These are phyloP conservation scores for Ellobius talpinus DNA, from an alignment of 2,113 vertebrate species.

Conservation along the genomic window DNA sequence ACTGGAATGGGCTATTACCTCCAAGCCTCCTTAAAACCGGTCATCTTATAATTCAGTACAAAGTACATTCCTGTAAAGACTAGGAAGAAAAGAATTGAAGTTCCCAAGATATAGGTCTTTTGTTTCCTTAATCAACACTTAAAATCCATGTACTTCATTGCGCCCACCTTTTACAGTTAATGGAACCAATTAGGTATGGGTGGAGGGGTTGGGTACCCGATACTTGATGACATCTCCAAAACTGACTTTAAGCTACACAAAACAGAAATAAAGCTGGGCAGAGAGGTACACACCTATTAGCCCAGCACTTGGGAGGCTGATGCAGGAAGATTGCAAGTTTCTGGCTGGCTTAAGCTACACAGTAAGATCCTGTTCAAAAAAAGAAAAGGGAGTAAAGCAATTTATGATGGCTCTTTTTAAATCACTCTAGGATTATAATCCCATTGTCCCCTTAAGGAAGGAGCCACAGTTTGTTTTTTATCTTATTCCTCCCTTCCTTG, in stretches of 20 bases:
- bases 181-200: neutral
- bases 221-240: slow-evolving; percentile 8
- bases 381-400: neutral
- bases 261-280: neutral
- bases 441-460: neutral
- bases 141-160: neutral
- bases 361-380: neutral
- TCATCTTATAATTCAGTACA: neutral
- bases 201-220: neutral
- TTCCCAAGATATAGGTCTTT: neutral
- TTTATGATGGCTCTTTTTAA: neutral
- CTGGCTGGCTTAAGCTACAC: neutral
- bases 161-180: neutral
- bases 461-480: neutral
- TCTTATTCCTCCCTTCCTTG: slow-evolving; percentile 12
- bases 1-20: neutral
- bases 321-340: neutral
- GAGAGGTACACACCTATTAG: neutral
- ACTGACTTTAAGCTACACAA: neutral
- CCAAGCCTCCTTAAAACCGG: neutral
- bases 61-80: neutral
- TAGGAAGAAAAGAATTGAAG: neutral
- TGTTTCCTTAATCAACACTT: neutral
- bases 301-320: neutral
- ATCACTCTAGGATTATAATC: neutral